phyloP scores from a whole-genome alignment of 2,113 vertebrate species.

The Aplodontia rufa region DNA sequence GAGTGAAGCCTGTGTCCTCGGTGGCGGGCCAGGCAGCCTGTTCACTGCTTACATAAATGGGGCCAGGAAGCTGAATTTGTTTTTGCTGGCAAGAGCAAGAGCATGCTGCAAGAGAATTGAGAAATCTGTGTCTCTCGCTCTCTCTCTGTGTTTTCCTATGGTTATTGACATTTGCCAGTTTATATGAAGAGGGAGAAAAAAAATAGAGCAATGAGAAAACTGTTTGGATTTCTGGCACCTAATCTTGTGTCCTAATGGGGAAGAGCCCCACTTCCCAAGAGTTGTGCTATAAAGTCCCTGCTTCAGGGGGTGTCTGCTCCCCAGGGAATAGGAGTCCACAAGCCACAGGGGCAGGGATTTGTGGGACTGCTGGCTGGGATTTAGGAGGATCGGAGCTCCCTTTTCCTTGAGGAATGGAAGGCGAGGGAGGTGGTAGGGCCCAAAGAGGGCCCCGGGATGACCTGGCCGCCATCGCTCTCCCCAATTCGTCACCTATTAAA shows the following conservation, averaged over 20 bases:
- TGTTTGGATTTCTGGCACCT: background rate
- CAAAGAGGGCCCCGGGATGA: background rate
- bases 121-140: slow-evolving; percentile 48
- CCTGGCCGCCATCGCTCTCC: background rate
- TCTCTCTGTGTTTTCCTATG: slow-evolving; percentile 33
- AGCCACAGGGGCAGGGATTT: background rate
- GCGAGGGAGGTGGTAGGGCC: background rate
- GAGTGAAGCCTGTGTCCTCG: background rate
- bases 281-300: background rate
- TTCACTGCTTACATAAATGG: slow-evolving; percentile 51
- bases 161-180: slow-evolving; percentile 63
- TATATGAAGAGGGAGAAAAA: background rate
- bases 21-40: background rate
- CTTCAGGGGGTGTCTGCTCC: background rate
- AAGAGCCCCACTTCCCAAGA: background rate
- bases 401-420: background rate
- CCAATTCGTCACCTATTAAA: background rate
- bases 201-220: background rate
- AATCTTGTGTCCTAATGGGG: background rate
- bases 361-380: background rate
- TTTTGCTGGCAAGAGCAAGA: slow-evolving; percentile 61
- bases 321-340: background rate
- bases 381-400: background rate
- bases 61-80: slow-evolving; percentile 69
- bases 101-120: slow-evolving; percentile 36